Base-by-base conservation (phyloP, 2,113 vertebrate species). In the Gorsachius goisagi region DNA sequence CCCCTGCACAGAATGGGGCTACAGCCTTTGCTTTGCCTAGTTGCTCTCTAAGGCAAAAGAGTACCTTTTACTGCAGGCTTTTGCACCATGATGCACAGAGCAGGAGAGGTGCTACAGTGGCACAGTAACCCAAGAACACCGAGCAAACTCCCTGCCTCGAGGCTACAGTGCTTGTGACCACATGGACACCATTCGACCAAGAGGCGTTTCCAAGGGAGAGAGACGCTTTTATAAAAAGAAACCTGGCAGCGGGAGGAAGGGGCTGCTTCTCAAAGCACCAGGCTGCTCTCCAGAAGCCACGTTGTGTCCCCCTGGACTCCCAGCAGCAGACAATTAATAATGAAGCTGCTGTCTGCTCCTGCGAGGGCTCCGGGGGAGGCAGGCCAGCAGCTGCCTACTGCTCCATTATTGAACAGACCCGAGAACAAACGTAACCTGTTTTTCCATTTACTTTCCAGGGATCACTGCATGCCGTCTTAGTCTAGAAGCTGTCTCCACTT, bases 341-440 rank as follows among this genome's bases (percentile, higher is more conserved):
- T 85, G 94, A 7, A 97, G 80, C 41, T 76, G 37, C 86, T 97
- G 92, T 35, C 89, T 95, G 87, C 87, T 91, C 67, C 78, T 92
- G 84, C 2, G 4, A 88, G 74, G 87, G 80, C 55, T 87, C 55
- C 55, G 0, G 37, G 91, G 95, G 91, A 97, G 37, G 26, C 84
- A 79, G 78, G 63, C 89, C 89, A 89, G 82, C 97, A 97, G 91
- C 89, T 96, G 92, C 87, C 85, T 96, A 19, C 95, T 88, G 72
- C 87, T 97, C 90, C 77, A 85, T 92, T 95, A 92, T 93, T 96
- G 91, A 95, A 82, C 89, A 97, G 80, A 89, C 53, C 84, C 35
- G 59, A 95, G 86, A 92, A 91, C 81, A 95, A 94, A 89, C 17
- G 1, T 92, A 81, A 92, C 79, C 84, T 83, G 84, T 33, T 96